These are phyloP conservation scores for Prinia subflava DNA, from an alignment of 2,113 vertebrate genomes.

Conservation along the genomic window DNA sequence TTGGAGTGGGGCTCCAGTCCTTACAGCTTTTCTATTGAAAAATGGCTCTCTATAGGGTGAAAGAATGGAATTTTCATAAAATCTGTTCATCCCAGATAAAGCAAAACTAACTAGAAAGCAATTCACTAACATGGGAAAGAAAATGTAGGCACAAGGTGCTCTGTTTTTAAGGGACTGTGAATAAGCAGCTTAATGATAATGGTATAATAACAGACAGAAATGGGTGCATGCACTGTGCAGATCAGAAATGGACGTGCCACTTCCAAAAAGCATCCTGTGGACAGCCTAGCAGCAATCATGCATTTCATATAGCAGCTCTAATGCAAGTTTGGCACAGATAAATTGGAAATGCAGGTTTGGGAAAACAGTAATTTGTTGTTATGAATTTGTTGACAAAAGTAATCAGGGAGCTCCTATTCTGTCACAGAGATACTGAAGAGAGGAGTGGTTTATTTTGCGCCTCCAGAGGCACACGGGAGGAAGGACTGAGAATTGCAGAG, in stretches of 20 bases:
- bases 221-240: neutral
- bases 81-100: neutral
- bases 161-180: neutral
- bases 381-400: neutral
- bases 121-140: neutral
- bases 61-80: constrained; percentile 45
- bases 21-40: constrained; percentile 45
- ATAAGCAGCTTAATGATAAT: neutral
- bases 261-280: neutral
- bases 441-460: neutral
- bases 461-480: neutral
- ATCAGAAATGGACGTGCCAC: neutral
- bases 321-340: neutral
- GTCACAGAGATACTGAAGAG: neutral
- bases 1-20: neutral
- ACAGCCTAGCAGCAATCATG: neutral
- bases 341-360: neutral
- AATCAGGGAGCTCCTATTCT: neutral
- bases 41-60: constrained; percentile 5
- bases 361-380: neutral
- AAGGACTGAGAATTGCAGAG: neutral
- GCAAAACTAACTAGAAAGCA: neutral
- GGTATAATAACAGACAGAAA: neutral
- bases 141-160: neutral
- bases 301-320: neutral